A percentile compares a stretch with the other conserved stretches of the same genome.
Evolutionary conservation across 2,113 vertebrate genomes (phyloP).

Genomic region (Pithys albifrons): DNA sequence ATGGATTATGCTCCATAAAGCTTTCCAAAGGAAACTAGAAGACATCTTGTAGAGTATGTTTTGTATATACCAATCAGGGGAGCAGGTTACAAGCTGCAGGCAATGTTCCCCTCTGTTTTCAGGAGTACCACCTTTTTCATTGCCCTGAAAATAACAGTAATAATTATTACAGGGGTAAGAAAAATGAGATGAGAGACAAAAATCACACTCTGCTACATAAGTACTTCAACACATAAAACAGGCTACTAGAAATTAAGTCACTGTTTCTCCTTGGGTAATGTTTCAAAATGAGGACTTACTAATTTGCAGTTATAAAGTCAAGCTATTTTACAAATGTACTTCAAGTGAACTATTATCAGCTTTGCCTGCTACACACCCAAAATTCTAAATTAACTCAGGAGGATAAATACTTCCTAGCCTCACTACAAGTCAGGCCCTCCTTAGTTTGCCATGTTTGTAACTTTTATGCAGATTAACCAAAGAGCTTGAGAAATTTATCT

Average conservation of each 20-base stretch:
- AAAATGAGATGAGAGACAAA: neutral
- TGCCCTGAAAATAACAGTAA: slow-evolving; percentile 75
- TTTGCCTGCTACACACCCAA: neutral
- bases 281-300: neutral
- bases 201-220: neutral
- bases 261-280: neutral
- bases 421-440: neutral
- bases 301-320: neutral
- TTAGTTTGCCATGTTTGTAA: neutral
- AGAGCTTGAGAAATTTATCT: neutral
- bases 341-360: neutral
- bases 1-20: neutral
- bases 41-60: neutral
- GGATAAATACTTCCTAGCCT: neutral
- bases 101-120: slow-evolving; percentile 78
- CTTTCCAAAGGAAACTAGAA: neutral
- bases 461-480: neutral
- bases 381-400: neutral
- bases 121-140: slow-evolving; percentile 70
- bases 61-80: slow-evolving; percentile 84
- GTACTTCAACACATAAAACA: neutral
- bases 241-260: neutral
- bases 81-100: slow-evolving; percentile 87
- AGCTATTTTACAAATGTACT: neutral
- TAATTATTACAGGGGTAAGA: neutral